phyloP scores from a whole-genome alignment of 2,888 invertebrate genomes.

The Actias luna region DNA sequence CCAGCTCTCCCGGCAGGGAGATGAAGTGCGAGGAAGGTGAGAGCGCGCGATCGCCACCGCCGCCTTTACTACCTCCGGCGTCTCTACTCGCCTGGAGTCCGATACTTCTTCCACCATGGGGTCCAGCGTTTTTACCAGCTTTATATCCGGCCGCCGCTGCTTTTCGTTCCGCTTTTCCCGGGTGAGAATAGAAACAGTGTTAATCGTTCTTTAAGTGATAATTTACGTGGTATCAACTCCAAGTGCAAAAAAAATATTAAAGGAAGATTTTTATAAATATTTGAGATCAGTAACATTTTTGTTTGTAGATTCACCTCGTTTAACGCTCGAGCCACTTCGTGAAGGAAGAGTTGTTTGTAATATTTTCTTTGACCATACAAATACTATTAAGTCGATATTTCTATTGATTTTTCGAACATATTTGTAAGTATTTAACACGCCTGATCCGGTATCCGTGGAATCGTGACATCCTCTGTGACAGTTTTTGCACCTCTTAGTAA shows the following conservation, averaged over 20 bases:
- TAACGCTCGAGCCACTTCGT: not conserved
- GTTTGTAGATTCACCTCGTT: not conserved
- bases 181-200: conserved; percentile 78
- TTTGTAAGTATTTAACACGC: conserved; percentile 20
- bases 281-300: not conserved
- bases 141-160: conserved; percentile 88
- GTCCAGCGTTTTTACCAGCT: conserved; percentile 86
- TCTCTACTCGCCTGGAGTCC: conserved; percentile 89
- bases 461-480: conserved; percentile 52
- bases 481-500: conserved; percentile 60
- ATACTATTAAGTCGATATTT: conserved; percentile 6
- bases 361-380: conserved; percentile 1
- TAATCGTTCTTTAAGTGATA: not conserved
- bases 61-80: conserved; percentile 79
- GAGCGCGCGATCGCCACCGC: conserved; percentile 64
- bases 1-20: conserved; percentile 78
- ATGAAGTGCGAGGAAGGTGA: conserved; percentile 78
- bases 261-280: not conserved
- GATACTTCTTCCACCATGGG: conserved; percentile 88
- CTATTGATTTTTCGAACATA: conserved; percentile 24
- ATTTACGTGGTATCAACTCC: not conserved
- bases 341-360: conserved; percentile 4
- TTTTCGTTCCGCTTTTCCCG: conserved; percentile 86
- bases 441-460: conserved; percentile 27
- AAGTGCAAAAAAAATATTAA: not conserved